Conservation (phyloP, 2,888 invertebrate species). For the Cosmorhoe ocellata region DNA sequence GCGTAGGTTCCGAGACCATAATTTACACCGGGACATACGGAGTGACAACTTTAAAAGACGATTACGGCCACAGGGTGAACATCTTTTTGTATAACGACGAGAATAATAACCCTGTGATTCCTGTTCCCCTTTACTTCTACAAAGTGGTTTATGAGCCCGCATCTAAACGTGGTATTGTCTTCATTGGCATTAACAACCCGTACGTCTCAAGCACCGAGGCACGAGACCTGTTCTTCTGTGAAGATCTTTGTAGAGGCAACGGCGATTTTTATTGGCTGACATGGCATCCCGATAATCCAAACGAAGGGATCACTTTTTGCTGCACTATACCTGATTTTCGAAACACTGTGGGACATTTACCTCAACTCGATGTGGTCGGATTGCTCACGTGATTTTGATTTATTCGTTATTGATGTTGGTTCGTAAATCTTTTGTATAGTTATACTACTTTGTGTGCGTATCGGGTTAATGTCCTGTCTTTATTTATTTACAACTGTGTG, state of each 20-base stretch:
- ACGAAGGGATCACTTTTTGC: slow-evolving; percentile 83
- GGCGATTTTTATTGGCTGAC: slow-evolving; percentile 80
- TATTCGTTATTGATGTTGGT: neutral
- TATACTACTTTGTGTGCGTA: slow-evolving; percentile 6
- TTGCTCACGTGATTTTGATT: slow-evolving; percentile 48
- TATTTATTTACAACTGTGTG: slow-evolving; percentile 19
- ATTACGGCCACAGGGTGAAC: slow-evolving; percentile 53
- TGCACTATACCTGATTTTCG: slow-evolving; percentile 82
- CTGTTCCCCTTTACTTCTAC: slow-evolving; percentile 72
- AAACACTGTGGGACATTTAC: slow-evolving; percentile 73
- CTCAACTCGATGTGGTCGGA: slow-evolving; percentile 70
- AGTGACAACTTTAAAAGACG: slow-evolving; percentile 76
- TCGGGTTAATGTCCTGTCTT: slow-evolving; percentile 31
- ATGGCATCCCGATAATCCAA: slow-evolving; percentile 75
- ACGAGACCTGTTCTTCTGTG: slow-evolving; percentile 67
- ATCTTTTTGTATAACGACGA: slow-evolving; percentile 63
- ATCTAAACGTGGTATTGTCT: slow-evolving; percentile 75
- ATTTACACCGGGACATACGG: slow-evolving; percentile 85
- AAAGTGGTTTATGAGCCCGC: slow-evolving; percentile 81
- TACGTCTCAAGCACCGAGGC: slow-evolving; percentile 60
- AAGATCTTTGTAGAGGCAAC: slow-evolving; percentile 73
- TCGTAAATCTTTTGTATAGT: slow-evolving; percentile 13
- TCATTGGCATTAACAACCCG: slow-evolving; percentile 85
- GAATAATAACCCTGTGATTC: slow-evolving; percentile 69
- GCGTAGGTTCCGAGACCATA: slow-evolving; percentile 53